Conservation (phyloP, 2,888 invertebrate genomes). For the Melitaea athalia region DNA sequence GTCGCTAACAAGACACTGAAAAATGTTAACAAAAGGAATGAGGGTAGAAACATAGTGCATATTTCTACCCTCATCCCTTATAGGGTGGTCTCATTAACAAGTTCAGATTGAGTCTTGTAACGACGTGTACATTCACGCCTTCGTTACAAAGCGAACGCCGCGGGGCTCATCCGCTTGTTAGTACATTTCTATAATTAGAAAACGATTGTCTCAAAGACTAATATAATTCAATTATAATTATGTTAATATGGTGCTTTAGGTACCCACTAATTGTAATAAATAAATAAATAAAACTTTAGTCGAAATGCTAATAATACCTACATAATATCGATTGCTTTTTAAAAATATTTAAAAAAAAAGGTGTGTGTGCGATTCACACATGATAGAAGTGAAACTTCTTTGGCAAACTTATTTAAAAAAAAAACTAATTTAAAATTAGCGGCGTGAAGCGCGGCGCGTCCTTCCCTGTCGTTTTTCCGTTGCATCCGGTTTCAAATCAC, state of each 20-base stretch:
- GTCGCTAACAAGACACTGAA: conserved; percentile 12
- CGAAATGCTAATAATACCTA: no score
- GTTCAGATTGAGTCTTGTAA: conserved; percentile 37
- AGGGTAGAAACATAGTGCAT: conserved; percentile 5
- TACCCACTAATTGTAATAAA: no score
- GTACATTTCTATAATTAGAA: conserved; percentile 50
- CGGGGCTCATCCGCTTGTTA: conserved; percentile 52
- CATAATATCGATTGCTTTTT: no score
- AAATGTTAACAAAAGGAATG: conserved; percentile 30
- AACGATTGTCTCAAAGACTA: conserved; percentile 43
- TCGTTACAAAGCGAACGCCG: conserved; percentile 54
- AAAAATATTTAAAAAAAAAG: no score
- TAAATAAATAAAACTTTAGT: no score
- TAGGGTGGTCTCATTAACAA: conserved; percentile 36
- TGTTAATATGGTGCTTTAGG: not conserved
- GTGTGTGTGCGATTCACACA: no score
- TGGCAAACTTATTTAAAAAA: no score
- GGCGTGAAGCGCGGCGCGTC: no score
- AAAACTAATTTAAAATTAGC: no score
- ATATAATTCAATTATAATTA: conserved; percentile 25
- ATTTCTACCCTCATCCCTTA: not conserved
- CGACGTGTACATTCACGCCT: conserved; percentile 48
- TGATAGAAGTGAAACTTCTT: no score
- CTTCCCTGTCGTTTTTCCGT: no score
- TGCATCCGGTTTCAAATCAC: no score